Evolutionary conservation across 2,888 invertebrate species (phyloP).

Genomic region (Nasonia oneida): DNA sequence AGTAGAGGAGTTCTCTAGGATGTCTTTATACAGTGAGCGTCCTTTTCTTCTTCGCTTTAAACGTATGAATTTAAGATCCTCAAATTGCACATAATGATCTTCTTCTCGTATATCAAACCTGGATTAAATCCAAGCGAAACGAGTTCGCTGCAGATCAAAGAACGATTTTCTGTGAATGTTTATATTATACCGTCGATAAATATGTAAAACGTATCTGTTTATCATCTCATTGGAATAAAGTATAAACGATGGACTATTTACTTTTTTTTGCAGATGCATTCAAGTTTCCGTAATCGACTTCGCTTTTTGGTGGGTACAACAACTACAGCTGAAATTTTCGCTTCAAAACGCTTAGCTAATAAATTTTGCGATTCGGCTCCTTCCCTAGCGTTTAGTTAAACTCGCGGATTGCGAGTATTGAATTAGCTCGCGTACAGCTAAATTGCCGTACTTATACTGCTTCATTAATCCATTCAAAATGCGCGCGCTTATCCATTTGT

Average conservation of each 20-base stretch:
- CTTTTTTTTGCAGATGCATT: too few species aligned
- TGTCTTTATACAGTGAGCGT: neutral
- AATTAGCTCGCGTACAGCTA: neutral
- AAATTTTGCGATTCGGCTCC: too few species aligned
- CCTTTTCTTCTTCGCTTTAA: neutral
- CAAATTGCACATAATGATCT: neutral
- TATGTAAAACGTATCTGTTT: too few species aligned
- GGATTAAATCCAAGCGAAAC: neutral
- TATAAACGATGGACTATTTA: too few species aligned
- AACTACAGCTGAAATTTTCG: too few species aligned
- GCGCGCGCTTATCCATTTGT: neutral
- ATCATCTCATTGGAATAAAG: too few species aligned
- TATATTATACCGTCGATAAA: too few species aligned
- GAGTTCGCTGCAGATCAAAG: neutral
- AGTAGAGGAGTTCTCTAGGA: neutral
- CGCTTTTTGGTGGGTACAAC: too few species aligned
- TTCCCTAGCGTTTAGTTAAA: neutral
- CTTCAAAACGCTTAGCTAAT: too few species aligned
- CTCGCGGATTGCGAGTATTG: neutral
- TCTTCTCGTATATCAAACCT: neutral
- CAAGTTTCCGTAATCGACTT: too few species aligned
- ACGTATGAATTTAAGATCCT: neutral
- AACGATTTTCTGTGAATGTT: neutral
- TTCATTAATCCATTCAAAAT: constrained; percentile 27
- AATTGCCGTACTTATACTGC: neutral